Conservation (phyloP, 2,888 invertebrate genomes). For the Pachycephus smyrnensis region DNA sequence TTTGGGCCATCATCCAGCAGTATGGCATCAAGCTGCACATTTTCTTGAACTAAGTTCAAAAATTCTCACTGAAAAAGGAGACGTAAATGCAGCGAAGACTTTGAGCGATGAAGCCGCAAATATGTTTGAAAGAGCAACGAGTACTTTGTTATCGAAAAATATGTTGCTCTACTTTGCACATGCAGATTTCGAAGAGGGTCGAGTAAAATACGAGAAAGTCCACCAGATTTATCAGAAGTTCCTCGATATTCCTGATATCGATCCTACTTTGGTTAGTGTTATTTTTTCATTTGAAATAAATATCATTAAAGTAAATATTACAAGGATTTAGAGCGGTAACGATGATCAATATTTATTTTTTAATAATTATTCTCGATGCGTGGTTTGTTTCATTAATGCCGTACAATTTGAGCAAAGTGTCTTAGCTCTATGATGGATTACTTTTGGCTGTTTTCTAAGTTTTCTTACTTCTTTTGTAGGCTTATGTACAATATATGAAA, state of each 20-base stretch:
- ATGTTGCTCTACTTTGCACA: conserved; percentile 97
- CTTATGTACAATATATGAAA: conserved; percentile 99
- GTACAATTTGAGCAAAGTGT: not conserved
- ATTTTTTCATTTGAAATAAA: not conserved
- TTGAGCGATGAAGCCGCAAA: conserved; percentile 96
- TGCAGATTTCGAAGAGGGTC: conserved; percentile 98
- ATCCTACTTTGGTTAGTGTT: conserved; percentile 88
- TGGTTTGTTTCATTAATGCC: conserved; percentile 2
- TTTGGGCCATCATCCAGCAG: conserved; percentile 96
- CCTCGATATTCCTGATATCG: conserved; percentile 88
- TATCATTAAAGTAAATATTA: no score
- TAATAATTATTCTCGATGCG: conserved; percentile 7
- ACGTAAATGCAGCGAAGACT: conserved; percentile 90
- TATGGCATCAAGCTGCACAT: conserved; percentile 99
- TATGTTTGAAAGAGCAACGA: conserved; percentile 95
- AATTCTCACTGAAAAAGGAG: conserved; percentile 94
- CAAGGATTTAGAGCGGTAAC: not conserved
- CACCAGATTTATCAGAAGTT: conserved; percentile 96
- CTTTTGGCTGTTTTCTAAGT: not conserved
- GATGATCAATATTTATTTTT: conserved; percentile 8
- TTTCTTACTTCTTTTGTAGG: conserved; percentile 68
- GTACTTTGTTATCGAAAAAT: conserved; percentile 88
- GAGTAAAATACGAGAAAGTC: conserved; percentile 95
- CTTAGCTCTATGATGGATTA: conserved; percentile 13
- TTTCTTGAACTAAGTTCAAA: conserved; percentile 96